Percentiles rank a stretch among this genome's conserved stretches.
Evolutionary conservation across 2,797 vertebrate genomes (phyloP).

Genomic region (Loriculus beryllinus): DNA sequence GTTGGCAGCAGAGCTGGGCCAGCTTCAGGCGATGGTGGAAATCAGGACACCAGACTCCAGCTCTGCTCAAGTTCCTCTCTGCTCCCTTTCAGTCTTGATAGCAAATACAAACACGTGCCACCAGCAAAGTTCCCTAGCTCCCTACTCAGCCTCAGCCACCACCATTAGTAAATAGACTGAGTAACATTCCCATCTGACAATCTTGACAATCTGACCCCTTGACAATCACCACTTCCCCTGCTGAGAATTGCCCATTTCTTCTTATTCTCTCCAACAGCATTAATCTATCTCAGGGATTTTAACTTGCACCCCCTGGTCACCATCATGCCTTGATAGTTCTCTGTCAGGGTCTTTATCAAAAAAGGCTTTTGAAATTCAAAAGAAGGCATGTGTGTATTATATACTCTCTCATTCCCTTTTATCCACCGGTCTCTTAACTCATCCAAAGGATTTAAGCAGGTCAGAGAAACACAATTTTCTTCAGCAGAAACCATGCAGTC

Average conservation of each 20-base stretch:
- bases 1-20: background rate
- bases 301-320: constrained; percentile 34
- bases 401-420: constrained; percentile 45
- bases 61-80: background rate
- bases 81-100: background rate
- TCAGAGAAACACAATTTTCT: constrained; percentile 36
- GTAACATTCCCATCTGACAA: background rate
- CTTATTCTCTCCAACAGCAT: constrained; percentile 8
- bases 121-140: background rate
- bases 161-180: background rate
- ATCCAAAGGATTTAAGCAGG: constrained; percentile 44
- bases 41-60: background rate
- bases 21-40: background rate
- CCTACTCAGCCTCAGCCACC: background rate
- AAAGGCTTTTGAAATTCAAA: constrained; percentile 53
- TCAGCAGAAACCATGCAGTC: constrained; percentile 2
- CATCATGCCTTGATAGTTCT: constrained; percentile 6
- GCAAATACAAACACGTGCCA: background rate
- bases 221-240: background rate
- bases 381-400: background rate
- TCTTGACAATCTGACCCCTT: no score
- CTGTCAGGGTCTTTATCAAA: constrained; percentile 22
- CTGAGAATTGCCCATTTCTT: background rate
- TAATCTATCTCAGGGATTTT: constrained; percentile 37
- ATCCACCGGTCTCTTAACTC: constrained; percentile 54